Conservation (phyloP, 2,113 vertebrate species). For the Cacatua alba region DNA sequence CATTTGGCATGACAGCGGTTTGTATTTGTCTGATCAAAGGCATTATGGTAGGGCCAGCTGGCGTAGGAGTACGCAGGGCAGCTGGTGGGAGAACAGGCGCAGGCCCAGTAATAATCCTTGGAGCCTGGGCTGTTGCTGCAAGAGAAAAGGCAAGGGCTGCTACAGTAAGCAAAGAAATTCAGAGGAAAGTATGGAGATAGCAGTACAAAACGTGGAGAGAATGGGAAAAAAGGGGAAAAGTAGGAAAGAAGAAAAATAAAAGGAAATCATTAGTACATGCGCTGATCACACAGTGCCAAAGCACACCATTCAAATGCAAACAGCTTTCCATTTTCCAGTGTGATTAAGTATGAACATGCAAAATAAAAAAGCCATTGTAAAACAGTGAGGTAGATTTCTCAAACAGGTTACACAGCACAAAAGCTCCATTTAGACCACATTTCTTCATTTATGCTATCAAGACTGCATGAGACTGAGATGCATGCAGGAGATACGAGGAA, state of each 20-base stretch:
- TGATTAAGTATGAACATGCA: constrained; percentile 79
- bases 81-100: constrained; percentile 89
- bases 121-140: constrained; percentile 92
- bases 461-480: constrained; percentile 67
- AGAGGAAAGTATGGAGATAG: constrained; percentile 79
- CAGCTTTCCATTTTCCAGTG: constrained; percentile 77
- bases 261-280: constrained; percentile 88
- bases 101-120: constrained; percentile 94
- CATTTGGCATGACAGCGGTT: constrained; percentile 93
- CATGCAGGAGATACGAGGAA: constrained; percentile 69
- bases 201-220: constrained; percentile 76
- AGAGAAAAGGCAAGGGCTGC: constrained; percentile 95
- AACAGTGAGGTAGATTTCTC: constrained; percentile 66
- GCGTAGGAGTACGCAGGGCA: constrained; percentile 88
- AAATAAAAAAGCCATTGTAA: constrained; percentile 75
- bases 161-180: constrained; percentile 86
- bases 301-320: constrained; percentile 82
- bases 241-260: constrained; percentile 85
- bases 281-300: constrained; percentile 80
- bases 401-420: constrained; percentile 68
- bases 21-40: constrained; percentile 99
- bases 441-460: constrained; percentile 58
- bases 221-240: constrained; percentile 72
- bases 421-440: constrained; percentile 64
- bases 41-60: constrained; percentile 94